phyloP scores from a whole-genome alignment of 2,113 vertebrate genomes.

The Chrysochloris asiatica region DNA sequence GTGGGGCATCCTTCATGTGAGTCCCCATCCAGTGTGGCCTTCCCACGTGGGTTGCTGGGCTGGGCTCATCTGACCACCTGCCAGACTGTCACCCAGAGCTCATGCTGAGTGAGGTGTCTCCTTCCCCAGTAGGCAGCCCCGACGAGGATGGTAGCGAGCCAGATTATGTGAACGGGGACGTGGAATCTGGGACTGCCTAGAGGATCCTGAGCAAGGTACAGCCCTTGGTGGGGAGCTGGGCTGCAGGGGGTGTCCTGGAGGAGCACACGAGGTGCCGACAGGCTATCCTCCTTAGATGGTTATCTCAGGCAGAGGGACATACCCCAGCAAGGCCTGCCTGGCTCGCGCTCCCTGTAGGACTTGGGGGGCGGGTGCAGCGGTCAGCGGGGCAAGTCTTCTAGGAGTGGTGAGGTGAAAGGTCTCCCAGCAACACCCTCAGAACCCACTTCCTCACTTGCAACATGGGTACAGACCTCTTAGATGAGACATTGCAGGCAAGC shows the following conservation, averaged over 20 bases:
- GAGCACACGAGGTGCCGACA: not conserved
- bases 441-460: not conserved
- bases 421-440: not conserved
- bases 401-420: too few species aligned
- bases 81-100: not conserved
- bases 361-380: too few species aligned
- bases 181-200: not conserved
- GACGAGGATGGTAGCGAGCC: slow-evolving; percentile 76
- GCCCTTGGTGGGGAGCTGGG: too few species aligned
- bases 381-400: too few species aligned
- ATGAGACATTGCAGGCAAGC: not conserved
- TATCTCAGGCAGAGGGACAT: too few species aligned
- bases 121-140: not conserved
- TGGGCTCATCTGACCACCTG: not conserved
- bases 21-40: too few species aligned
- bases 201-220: not conserved
- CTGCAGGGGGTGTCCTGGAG: not conserved
- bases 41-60: too few species aligned
- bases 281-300: too few species aligned
- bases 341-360: not conserved
- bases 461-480: not conserved
- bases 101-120: fast-evolving
- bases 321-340: too few species aligned
- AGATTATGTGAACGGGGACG: slow-evolving; percentile 78
- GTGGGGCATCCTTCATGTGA: not conserved